These are phyloP conservation scores for Hirtodrosophila histrioides DNA, from an alignment of 2,888 invertebrate species.

Conservation along the genomic window DNA sequence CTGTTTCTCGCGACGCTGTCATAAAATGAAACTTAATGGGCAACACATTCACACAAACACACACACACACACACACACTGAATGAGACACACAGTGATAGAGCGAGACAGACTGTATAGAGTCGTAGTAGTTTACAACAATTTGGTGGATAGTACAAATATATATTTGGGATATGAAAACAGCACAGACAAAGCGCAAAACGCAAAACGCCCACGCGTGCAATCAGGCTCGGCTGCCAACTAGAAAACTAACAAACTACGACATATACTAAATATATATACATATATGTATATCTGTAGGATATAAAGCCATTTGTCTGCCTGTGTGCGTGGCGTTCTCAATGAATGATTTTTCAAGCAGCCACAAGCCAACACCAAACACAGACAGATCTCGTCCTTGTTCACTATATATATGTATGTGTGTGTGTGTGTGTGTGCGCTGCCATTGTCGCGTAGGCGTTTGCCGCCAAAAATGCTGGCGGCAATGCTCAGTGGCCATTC, in stretches of 20 bases:
- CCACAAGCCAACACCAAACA: constrained; percentile 48
- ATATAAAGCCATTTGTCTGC: constrained; percentile 38
- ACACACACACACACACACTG: constrained; percentile 8
- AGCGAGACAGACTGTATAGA: constrained; percentile 40
- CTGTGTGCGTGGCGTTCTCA: constrained; percentile 60
- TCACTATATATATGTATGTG: not conserved
- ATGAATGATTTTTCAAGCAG: constrained; percentile 78
- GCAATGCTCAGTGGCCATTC: constrained; percentile 49
- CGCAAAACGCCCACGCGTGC: constrained; percentile 68
- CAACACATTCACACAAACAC: constrained; percentile 27
- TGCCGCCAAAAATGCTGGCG: constrained; percentile 73
- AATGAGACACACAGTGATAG: constrained; percentile 6
- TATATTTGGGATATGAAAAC: constrained; percentile 72
- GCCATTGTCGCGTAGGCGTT: constrained; percentile 65
- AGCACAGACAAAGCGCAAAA: constrained; percentile 42
- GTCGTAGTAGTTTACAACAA: constrained; percentile 67
- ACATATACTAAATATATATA: constrained; percentile 35
- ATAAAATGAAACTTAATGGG: constrained; percentile 79
- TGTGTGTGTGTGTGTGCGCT: constrained; percentile 15
- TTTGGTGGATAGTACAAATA: constrained; percentile 71
- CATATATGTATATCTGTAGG: constrained; percentile 11
- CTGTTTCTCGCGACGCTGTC: constrained; percentile 64
- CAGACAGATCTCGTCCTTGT: constrained; percentile 3
- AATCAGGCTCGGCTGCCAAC: constrained; percentile 69
- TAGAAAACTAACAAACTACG: constrained; percentile 56